Evolutionary conservation across 2,113 vertebrate genomes (phyloP).

Genomic region (Leucopsar rothschildi): DNA sequence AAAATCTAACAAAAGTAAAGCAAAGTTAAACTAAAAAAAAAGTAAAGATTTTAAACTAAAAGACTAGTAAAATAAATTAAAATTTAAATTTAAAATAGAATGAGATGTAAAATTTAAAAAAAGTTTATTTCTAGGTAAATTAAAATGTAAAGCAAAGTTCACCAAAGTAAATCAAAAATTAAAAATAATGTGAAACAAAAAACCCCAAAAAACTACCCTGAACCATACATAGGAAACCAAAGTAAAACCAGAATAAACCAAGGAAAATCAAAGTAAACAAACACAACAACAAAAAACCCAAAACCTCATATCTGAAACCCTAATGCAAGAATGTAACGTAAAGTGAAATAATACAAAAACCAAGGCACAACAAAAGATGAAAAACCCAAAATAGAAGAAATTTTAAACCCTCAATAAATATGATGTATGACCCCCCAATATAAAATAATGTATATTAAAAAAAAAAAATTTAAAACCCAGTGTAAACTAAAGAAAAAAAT

Average conservation of each 20-base stretch:
- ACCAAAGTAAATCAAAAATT: neutral
- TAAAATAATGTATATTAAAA: neutral
- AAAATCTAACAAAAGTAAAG: neutral
- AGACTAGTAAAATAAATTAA: neutral
- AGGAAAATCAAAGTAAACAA: neutral
- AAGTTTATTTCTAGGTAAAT: neutral
- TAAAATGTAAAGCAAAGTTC: neutral
- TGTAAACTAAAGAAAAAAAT: neutral
- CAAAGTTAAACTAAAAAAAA: neutral
- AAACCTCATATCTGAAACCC: neutral
- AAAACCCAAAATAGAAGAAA: neutral
- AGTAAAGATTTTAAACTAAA: too few species aligned
- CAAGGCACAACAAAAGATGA: neutral
- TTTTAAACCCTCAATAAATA: neutral
- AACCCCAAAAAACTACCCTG: too few species aligned
- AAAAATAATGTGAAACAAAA: neutral
- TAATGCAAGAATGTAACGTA: neutral
- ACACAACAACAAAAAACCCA: neutral
- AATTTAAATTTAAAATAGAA: neutral
- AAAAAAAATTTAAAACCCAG: neutral
- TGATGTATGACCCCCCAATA: accelerated
- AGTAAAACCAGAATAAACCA: neutral
- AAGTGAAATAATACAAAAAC: neutral
- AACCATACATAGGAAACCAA: neutral
- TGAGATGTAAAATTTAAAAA: neutral